Conservation (phyloP, 2,113 vertebrate species). For the Sphyrna mokarran region DNA sequence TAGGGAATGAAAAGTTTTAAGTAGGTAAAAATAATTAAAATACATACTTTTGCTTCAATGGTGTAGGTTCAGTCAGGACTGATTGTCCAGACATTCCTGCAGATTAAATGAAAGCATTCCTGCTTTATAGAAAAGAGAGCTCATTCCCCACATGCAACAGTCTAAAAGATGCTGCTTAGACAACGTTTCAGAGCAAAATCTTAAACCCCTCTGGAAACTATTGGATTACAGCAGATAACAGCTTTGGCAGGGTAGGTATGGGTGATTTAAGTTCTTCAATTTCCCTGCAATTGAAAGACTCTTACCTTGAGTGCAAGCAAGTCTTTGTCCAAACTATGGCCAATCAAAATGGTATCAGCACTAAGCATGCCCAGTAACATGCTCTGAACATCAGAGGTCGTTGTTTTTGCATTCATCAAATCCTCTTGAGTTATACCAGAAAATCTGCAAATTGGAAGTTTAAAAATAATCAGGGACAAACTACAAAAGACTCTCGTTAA, state of each 20-base stretch:
- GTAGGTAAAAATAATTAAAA: not conserved
- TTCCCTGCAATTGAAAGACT: not conserved
- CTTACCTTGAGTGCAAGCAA: constrained; percentile 70
- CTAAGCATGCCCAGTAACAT: constrained; percentile 62
- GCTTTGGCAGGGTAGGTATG: too few relatives aligned
- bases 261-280: not conserved
- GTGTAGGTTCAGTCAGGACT: too few relatives aligned
- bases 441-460: constrained; percentile 54
- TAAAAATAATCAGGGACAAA: not conserved
- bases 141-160: too few relatives aligned
- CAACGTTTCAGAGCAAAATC: too few relatives aligned
- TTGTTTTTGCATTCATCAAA: constrained; percentile 50
- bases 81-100: not conserved
- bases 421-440: constrained; percentile 62
- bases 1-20: not conserved
- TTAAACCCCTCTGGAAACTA: not conserved
- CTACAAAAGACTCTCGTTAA: not conserved
- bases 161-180: too few relatives aligned
- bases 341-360: constrained; percentile 62
- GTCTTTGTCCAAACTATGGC: constrained; percentile 61
- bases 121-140: not conserved
- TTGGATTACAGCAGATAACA: not conserved
- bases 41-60: too few relatives aligned
- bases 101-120: not conserved
- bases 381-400: constrained; percentile 59